Base-by-base conservation (phyloP, 2,797 vertebrate species). In the Myotis daubentonii region DNA sequence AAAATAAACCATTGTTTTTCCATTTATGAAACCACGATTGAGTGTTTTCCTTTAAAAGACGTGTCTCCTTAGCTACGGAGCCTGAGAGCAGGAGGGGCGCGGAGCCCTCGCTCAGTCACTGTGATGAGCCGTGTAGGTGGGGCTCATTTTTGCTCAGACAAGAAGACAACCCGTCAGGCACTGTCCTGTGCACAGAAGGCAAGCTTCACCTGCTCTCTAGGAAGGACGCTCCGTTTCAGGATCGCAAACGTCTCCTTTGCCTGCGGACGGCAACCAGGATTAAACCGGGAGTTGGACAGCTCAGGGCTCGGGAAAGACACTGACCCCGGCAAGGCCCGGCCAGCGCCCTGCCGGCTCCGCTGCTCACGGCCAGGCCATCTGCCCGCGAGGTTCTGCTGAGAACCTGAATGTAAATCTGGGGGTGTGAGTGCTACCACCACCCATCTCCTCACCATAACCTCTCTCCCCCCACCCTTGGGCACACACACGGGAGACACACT, bases 301-400 rank as follows among this genome's bases (percentile, higher is more conserved):
- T 36, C 11, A 6, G 65, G 2, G 9, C n/a, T 49, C 47, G 9
- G 79, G 25, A 65, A n/a, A 76, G 9, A 44, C 9, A 3, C 0
- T 3, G 22, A 25, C 0, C 8, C 17, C 2, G 23, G 36, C n/a
- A 2, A 15, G 5, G 71, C 4, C 5, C 53, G 4, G 2, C 30
- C 33, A 0, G 33, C 47, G 0, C 17, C 49, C 38, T 0, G 12
- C 36, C 3, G 51, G 9, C 1, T 2, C 8, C 1, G 23, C 10
- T 0, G 0, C n/a, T 22, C 2, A 1, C 0, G 0, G 30, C 19
- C 38, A 6, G 4, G 10, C 66, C 6, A 3, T 36, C 15, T 49
- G 74, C 9, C 5, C 30, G 7, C 30, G 47, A 47, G 41, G 60
- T 13, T 11, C 41, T 41, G 6, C 1, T 33, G 3, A 30, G 47